phyloP scores from a whole-genome alignment of 2,797 vertebrate genomes.

The Gallinago nigripennis region DNA sequence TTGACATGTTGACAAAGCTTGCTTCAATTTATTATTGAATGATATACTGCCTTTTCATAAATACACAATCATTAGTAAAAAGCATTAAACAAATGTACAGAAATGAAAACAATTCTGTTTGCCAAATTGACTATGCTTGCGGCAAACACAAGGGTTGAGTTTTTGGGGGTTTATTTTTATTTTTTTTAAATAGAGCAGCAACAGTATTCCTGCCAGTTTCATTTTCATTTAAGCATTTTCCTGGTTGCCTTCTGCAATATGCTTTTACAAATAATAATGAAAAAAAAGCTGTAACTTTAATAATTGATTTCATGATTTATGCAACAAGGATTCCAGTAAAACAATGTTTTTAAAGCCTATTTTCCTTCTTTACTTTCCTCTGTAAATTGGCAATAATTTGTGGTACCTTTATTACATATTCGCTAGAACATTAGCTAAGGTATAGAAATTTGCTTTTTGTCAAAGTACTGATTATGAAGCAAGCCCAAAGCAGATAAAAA shows the following conservation, averaged over 20 bases:
- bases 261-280: neutral
- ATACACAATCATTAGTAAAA: constrained; percentile 48
- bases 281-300: neutral
- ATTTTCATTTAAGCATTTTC: constrained; percentile 32
- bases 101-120: constrained; percentile 58
- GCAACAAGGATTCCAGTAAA: neutral
- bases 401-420: neutral
- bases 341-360: neutral
- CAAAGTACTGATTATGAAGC: neutral
- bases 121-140: constrained; percentile 42
- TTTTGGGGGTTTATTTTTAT: neutral
- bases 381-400: neutral
- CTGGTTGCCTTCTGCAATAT: neutral
- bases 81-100: constrained; percentile 9
- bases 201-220: neutral
- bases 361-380: neutral
- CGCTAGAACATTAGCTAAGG: neutral
- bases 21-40: constrained; percentile 28
- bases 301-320: neutral
- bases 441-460: neutral
- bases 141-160: neutral
- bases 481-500: constrained; percentile 24
- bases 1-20: neutral
- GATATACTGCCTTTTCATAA: constrained; percentile 41
- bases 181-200: constrained; percentile 10